Evolutionary conservation across 2,797 vertebrate species (phyloP).

Genomic region (Rhodeus uyekii): DNA sequence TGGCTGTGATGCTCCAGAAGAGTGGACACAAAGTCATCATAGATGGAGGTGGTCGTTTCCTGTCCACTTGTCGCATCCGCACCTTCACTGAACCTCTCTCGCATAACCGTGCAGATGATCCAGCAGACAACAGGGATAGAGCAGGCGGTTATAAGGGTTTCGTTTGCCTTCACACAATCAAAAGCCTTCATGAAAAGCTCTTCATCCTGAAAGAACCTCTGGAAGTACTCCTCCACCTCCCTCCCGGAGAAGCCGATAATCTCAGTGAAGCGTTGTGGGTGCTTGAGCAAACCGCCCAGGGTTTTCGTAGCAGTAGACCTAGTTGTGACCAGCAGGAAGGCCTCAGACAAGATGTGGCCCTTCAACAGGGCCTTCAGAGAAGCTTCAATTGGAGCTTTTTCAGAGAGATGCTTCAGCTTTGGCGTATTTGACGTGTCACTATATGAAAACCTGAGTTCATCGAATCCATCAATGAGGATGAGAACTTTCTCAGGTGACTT

Average conservation of each 20-base stretch:
- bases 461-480: conserved; percentile 51
- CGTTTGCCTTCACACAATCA: conserved; percentile 5
- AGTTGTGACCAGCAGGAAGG: conserved; percentile 38
- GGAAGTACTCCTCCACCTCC: conserved; percentile 40
- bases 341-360: conserved; percentile 1
- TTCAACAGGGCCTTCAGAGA: conserved; percentile 29
- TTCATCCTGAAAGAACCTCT: conserved; percentile 29
- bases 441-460: conserved; percentile 35
- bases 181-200: conserved; percentile 16
- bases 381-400: conserved; percentile 10
- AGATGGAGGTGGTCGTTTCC: conserved; percentile 47
- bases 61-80: not conserved
- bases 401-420: not conserved
- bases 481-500: conserved; percentile 19
- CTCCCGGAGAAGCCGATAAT: conserved; percentile 44
- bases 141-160: conserved; percentile 38
- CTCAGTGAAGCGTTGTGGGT: conserved; percentile 40
- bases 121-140: conserved; percentile 50
- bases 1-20: conserved; percentile 42
- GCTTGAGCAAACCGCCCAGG: conserved; percentile 23
- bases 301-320: conserved; percentile 32
- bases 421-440: not conserved
- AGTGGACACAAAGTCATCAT: conserved; percentile 45
- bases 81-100: not conserved
- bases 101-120: conserved; percentile 40